Conservation (phyloP, 2,113 vertebrate species). For the Mesoclemmys tuberculata region DNA sequence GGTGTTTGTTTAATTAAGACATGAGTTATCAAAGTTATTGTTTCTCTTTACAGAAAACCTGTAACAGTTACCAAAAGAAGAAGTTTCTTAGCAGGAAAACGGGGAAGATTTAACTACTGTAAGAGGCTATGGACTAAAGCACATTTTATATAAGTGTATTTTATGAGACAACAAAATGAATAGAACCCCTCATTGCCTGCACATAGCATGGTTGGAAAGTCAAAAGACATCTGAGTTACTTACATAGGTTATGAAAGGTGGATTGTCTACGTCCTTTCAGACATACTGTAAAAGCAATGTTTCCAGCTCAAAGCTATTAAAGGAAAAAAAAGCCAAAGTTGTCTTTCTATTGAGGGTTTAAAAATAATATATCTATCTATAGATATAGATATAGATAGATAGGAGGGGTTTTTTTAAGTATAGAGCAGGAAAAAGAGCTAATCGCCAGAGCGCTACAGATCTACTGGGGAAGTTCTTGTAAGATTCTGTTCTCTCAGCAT, state of each 20-base stretch:
- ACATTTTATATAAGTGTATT: background rate
- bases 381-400: too few relatives aligned
- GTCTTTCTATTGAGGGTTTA: too few relatives aligned
- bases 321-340: too few relatives aligned
- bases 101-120: background rate
- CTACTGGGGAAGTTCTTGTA: too few relatives aligned
- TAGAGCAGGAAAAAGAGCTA: too few relatives aligned
- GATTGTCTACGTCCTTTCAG: accelerated
- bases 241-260: background rate
- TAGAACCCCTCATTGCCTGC: background rate
- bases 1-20: background rate
- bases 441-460: too few relatives aligned
- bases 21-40: background rate
- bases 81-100: background rate
- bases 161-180: accelerated
- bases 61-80: background rate
- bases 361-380: too few relatives aligned
- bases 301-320: background rate
- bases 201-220: background rate
- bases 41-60: background rate
- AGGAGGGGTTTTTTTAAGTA: too few relatives aligned
- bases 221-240: background rate
- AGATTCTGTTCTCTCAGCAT: too few relatives aligned
- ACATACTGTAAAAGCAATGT: background rate
- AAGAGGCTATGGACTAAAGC: background rate